These are phyloP conservation scores for Nebria ingens DNA, from an alignment of 1,140 invertebrate species.

Conservation along the genomic window DNA sequence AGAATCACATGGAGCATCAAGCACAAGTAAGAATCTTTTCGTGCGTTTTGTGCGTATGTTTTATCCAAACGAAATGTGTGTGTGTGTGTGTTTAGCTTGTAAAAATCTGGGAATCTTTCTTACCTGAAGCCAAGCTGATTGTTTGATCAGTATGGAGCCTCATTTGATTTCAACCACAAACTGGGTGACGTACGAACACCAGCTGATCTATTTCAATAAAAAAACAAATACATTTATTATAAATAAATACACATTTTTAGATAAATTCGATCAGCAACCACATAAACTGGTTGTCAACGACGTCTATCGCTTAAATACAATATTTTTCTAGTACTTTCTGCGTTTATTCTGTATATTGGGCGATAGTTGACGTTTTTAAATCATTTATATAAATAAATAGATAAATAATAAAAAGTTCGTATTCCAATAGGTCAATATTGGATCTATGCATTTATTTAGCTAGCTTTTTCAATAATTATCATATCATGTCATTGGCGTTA, in stretches of 20 bases:
- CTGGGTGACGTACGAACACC: neutral
- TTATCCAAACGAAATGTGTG: neutral
- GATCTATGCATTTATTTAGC: neutral
- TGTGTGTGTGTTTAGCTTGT: constrained; percentile 55
- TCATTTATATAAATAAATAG: neutral
- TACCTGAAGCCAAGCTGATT: constrained; percentile 84
- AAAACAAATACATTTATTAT: neutral
- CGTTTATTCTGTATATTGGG: neutral
- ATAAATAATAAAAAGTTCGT: neutral
- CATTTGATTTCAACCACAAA: too few relatives aligned
- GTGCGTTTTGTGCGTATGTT: constrained; percentile 13
- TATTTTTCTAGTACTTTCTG: neutral
- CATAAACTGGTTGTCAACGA: neutral
- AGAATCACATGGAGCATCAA: constrained; percentile 90
- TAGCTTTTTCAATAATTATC: neutral
- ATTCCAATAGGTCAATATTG: neutral
- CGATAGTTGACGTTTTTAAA: neutral
- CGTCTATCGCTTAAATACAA: neutral
- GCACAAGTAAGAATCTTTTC: constrained; percentile 64
- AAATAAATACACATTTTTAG: neutral
- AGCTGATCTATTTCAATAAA: neutral
- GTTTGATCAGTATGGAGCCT: constrained; percentile 39
- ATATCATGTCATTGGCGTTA: neutral
- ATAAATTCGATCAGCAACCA: neutral
- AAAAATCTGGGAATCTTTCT: constrained; percentile 89